Base-by-base conservation (phyloP, 2,113 vertebrate species). In the Brachirus orientalis region DNA sequence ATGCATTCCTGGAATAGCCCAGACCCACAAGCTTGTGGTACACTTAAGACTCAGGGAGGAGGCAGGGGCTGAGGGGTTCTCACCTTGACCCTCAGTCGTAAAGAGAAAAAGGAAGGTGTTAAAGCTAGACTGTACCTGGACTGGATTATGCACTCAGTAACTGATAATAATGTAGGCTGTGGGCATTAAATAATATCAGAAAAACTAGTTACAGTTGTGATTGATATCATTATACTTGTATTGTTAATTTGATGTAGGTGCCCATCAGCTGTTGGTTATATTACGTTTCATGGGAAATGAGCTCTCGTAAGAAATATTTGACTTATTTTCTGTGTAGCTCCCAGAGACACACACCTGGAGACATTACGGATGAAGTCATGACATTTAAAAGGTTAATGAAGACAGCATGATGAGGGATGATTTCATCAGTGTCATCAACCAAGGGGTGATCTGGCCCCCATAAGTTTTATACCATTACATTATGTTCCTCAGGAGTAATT, bases 1-100 rank as follows among this genome's bases (percentile, higher is more conserved):
- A 83, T 59, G 78, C 77, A 81, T 90, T 89, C 87, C 86, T 78
- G 79, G 84, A 92, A 92, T 80, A 86, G 63, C 70, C 51, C 64
- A 77, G 85, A 63, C 69, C 53, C 22, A 2, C 28, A 28, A 75
- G 81, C 72, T 63, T 57, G 67, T 75, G 54, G 52, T 57, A 65
- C 81, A 76, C 77, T 69, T 80, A 69, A 85, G 73, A 75, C 68
- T 45, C 3, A 18, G 43, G 44, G 19, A 67, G 54, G 37, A 62
- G 41, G 63, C 46, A 35, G 41, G 4, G 55, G 57, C 43, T 20
- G 35, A 59, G 13, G 17, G 53, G 45, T 60, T 70, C 66, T 69
- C 28, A 53, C 51, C 48, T 22, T 18, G 44, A 66, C 19, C n/a
- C 65, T 13, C 6, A 14, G 54, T 16, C 59, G 22, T 14, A 65